Evolutionary conservation across 2,888 invertebrate genomes (phyloP).

Genomic region (Chrysolina americana): DNA sequence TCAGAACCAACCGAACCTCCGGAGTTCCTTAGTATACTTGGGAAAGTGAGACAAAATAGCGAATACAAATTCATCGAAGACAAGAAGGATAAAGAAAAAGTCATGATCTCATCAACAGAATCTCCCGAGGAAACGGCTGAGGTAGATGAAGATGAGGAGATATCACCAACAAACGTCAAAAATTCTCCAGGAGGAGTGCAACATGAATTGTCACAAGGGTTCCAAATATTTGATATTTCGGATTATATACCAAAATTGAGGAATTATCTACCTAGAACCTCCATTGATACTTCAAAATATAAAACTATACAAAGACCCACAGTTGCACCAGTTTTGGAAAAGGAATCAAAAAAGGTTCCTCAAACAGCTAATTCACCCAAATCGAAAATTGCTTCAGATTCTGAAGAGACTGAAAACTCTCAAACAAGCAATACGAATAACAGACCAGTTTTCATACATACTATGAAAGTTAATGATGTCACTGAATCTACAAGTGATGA

Average conservation of each 20-base stretch:
- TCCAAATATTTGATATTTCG: conserved; percentile 65
- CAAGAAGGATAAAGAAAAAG: conserved; percentile 52
- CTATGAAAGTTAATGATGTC: neutral
- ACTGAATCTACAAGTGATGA: neutral
- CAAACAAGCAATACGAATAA: conserved; percentile 32
- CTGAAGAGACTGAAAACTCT: conserved; percentile 22
- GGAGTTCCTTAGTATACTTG: conserved; percentile 63
- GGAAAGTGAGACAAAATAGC: conserved; percentile 59
- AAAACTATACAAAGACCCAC: conserved; percentile 64
- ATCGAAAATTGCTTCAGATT: conserved; percentile 52
- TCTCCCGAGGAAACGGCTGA: conserved; percentile 50
- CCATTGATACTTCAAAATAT: conserved; percentile 67
- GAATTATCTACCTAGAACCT: conserved; percentile 62
- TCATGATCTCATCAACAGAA: conserved; percentile 50
- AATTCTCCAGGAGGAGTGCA: conserved; percentile 62
- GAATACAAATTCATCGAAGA: conserved; percentile 64
- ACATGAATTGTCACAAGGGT: conserved; percentile 44
- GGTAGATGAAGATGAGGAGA: conserved; percentile 52
- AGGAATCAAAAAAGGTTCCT: conserved; percentile 37
- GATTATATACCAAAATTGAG: conserved; percentile 65
- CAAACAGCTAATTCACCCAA: conserved; percentile 48
- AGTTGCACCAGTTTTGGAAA: conserved; percentile 56
- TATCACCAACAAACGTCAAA: conserved; percentile 50
- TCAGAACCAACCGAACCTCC: conserved; percentile 60
- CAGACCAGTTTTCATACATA: neutral